Conservation (phyloP, 2,888 invertebrate genomes). For the Acronicta leporina region DNA sequence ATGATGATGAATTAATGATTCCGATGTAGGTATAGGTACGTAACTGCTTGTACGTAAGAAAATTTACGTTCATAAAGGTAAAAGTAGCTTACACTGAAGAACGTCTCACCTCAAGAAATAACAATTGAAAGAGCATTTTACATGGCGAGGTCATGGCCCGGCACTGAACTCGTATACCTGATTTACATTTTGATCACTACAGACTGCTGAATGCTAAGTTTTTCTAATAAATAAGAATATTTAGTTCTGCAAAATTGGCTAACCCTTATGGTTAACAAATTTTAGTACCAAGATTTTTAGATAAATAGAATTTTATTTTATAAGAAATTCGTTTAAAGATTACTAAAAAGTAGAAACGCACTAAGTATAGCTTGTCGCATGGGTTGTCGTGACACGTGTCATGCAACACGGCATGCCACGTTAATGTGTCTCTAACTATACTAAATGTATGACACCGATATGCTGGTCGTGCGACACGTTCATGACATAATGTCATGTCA, state of each 20-base stretch:
- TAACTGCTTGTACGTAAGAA: slow-evolving; percentile 11
- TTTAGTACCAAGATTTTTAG: too few relatives aligned
- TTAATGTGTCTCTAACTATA: too few relatives aligned
- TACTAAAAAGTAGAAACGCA: too few relatives aligned
- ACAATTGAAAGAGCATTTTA: slow-evolving; percentile 44
- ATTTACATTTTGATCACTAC: slow-evolving; percentile 47
- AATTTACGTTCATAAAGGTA: slow-evolving; percentile 12
- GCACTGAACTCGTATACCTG: slow-evolving; percentile 27
- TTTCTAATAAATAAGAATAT: slow-evolving; percentile 13
- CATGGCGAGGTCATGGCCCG: slow-evolving; percentile 22
- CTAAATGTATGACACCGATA: too few relatives aligned
- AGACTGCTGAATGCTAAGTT: slow-evolving; percentile 21
- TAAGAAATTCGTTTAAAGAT: too few relatives aligned
- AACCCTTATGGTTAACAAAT: too few relatives aligned
- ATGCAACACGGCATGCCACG: too few relatives aligned
- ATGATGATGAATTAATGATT: not conserved
- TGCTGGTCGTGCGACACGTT: too few relatives aligned
- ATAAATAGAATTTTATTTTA: too few relatives aligned
- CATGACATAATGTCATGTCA: too few relatives aligned
- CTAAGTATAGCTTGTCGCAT: too few relatives aligned
- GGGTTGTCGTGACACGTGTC: too few relatives aligned
- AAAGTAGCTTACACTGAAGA: slow-evolving; percentile 13
- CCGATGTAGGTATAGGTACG: not conserved
- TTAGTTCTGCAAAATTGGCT: not conserved
- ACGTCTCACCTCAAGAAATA: slow-evolving; percentile 29